Base-by-base conservation (phyloP, 2,113 vertebrate genomes). In the Channa maculata region DNA sequence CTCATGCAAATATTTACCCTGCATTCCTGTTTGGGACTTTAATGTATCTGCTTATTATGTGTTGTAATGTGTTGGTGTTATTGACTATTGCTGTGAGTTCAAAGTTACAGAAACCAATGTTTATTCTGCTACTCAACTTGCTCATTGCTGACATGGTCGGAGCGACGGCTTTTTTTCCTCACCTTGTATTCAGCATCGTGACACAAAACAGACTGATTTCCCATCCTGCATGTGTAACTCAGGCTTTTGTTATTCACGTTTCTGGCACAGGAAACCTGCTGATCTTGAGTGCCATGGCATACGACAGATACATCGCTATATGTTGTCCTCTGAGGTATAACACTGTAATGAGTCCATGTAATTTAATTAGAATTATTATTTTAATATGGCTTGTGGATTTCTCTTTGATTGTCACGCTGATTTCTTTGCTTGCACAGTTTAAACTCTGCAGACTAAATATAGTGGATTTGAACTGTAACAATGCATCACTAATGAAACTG, bases 221-320 rank as follows among this genome's bases (percentile, higher is more conserved):
- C 4, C n/a, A 79, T 13, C 51, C 88, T 55, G 90, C 77, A 0
- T 93, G 92, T 58, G 13, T 90, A 10, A 44, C 57, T 44, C 90
- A 93, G 57, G 87, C 86, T 45, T 79, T 90, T n/a, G 15, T 91
- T 2, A 3, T 90, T 55, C 89, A 93, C 44, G 0, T 90, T 3
- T 93, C 90, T 2, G 90, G 86, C 14, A 39, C 58, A 11, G 89
- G 65, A 5, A 89, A 90, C 55, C 0, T 91, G 34, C 7, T 91
- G 13, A 84, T 85, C 54, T 57, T 93, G 78, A 89, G 54, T 39
- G 82, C 71, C 10, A 93, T 92, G 92, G 89, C 91, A 8, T 93
- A 86, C 34, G 91, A 93, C 71, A 82, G 92, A 67, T 93, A 93
- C 34, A 8, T 92, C 6, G 92, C 92, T 6, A 90, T 93, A 62